Evolutionary conservation across 2,888 invertebrate species (phyloP).

Genomic region (Syrphus vitripennis): DNA sequence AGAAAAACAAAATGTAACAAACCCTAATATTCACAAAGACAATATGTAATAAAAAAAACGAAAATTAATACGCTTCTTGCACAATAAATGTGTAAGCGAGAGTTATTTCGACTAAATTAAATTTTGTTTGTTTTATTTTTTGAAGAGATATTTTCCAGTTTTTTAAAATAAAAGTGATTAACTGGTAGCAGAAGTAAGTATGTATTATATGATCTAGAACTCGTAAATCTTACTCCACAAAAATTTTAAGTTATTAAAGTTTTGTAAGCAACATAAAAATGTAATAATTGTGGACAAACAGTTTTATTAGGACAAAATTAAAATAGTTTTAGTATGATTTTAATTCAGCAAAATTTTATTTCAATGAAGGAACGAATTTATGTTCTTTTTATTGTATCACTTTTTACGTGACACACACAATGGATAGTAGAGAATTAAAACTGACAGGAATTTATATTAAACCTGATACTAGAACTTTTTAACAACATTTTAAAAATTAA

Average conservation of each 20-base stretch:
- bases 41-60: slow-evolving; percentile 50
- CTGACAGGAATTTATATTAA: too few relatives aligned
- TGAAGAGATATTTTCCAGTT: too few relatives aligned
- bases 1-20: slow-evolving; percentile 20
- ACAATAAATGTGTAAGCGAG: slow-evolving; percentile 22
- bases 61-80: slow-evolving; percentile 4
- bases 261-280: neutral
- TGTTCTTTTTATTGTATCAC: too few relatives aligned
- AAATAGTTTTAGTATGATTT: neutral
- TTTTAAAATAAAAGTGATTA: too few relatives aligned
- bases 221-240: neutral
- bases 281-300: neutral
- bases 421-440: too few relatives aligned
- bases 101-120: slow-evolving; percentile 8
- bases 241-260: neutral
- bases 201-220: too few relatives aligned
- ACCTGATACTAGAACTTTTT: too few relatives aligned
- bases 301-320: neutral
- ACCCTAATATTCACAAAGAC: slow-evolving; percentile 64
- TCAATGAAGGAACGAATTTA: too few relatives aligned
- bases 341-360: neutral
- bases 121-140: neutral
- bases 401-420: too few relatives aligned
- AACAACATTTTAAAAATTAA: too few relatives aligned
- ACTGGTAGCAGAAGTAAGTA: too few relatives aligned